Percentiles rank a stretch among this genome's conserved stretches.
Conservation (phyloP, 2,113 vertebrate species). For the Chloropsis hardwickii region DNA sequence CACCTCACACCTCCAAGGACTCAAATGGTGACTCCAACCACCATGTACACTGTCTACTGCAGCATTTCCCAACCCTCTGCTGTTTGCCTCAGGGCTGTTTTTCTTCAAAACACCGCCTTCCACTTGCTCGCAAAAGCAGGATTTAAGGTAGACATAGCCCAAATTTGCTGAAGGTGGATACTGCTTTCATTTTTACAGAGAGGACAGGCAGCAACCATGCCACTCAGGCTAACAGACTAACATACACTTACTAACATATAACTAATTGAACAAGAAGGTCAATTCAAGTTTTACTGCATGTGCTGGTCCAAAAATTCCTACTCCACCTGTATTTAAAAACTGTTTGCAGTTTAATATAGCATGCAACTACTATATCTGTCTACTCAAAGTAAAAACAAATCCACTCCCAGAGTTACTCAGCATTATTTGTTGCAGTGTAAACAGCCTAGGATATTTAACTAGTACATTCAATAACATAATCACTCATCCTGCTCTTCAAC, state of each 20-base stretch:
- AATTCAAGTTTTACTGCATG: background rate
- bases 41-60: no score
- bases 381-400: background rate
- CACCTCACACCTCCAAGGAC: background rate
- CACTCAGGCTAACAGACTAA: background rate
- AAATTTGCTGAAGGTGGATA: background rate
- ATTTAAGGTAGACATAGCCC: background rate
- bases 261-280: background rate
- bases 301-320: background rate
- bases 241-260: background rate
- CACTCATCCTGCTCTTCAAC: background rate
- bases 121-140: background rate
- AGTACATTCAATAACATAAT: background rate
- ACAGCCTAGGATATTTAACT: background rate
- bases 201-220: background rate
- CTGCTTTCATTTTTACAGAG: background rate
- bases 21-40: background rate
- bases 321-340: background rate
- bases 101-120: background rate
- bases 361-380: background rate
- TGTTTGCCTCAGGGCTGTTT: background rate
- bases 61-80: fast-evolving
- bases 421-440: background rate
- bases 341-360: background rate
- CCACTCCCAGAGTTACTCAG: background rate